Percentiles rank a stretch among this genome's conserved stretches.
Conservation (phyloP, 2,113 vertebrate genomes). For the Phyllostomus discolor region DNA sequence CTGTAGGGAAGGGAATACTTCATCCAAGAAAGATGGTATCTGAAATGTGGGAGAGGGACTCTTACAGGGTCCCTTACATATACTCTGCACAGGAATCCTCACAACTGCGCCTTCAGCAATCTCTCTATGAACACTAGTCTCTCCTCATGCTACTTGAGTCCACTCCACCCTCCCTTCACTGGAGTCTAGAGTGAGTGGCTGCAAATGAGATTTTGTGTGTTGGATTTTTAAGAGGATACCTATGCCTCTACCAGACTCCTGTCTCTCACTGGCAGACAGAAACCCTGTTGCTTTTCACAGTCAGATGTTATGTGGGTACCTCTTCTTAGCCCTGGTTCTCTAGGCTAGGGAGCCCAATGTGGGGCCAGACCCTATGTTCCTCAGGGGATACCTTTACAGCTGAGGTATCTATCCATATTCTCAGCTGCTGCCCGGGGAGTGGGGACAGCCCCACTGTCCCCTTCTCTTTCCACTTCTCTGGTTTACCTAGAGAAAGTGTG, state of each 20-base stretch:
- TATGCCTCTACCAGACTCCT: too few relatives aligned
- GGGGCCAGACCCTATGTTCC: not conserved
- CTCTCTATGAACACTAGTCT: not conserved
- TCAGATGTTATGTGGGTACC: too few relatives aligned
- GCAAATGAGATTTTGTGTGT: not conserved
- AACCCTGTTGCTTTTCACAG: too few relatives aligned
- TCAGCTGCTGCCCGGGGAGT: not conserved
- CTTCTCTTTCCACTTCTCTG: not conserved
- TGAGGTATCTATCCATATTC: not conserved
- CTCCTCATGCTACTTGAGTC: not conserved
- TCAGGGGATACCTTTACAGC: not conserved
- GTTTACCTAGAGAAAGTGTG: not conserved
- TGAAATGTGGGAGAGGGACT: not conserved
- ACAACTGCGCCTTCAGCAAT: not conserved
- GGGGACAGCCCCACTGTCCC: not conserved
- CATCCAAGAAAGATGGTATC: not conserved
- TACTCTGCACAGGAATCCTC: not conserved
- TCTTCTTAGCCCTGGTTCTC: too few relatives aligned
- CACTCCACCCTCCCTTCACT: not conserved
- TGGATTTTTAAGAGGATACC: not conserved
- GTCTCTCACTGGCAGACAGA: too few relatives aligned
- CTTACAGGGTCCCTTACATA: too few relatives aligned
- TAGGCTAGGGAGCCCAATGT: too few relatives aligned
- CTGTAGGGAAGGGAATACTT: not conserved
- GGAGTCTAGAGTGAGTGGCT: not conserved